Conservation (phyloP, 2,888 invertebrate genomes). For the Ophion slaviceki region DNA sequence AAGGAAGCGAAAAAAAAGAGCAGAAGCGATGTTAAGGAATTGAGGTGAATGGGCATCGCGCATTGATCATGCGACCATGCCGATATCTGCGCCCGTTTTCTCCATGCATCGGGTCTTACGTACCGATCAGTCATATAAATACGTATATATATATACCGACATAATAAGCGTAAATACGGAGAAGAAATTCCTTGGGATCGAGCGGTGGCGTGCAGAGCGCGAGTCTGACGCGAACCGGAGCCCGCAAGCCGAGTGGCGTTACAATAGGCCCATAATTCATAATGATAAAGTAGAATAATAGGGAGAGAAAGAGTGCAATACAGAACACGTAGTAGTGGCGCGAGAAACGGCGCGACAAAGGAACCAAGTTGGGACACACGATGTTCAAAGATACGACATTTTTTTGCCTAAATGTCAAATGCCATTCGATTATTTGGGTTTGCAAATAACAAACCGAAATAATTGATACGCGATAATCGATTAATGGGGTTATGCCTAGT, state of each 20-base stretch:
- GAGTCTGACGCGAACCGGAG: constrained; percentile 55
- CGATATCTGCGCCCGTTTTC: constrained; percentile 6
- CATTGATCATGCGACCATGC: constrained; percentile 15
- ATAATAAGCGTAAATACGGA: constrained; percentile 22
- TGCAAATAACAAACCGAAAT: background rate
- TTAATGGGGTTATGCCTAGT: too few relatives aligned
- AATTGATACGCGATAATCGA: constrained; percentile 1
- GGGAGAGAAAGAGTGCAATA: constrained; percentile 30
- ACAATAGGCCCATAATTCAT: constrained; percentile 62
- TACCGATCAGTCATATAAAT: constrained; percentile 16
- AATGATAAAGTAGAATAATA: constrained; percentile 62
- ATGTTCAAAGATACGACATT: constrained; percentile 1
- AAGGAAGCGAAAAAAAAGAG: constrained; percentile 5
- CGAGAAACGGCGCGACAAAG: constrained; percentile 49
- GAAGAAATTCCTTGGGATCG: constrained; percentile 45
- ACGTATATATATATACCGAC: constrained; percentile 11
- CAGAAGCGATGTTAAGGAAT: background rate
- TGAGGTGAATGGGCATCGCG: constrained; percentile 21
- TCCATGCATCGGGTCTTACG: background rate
- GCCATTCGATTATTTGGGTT: background rate
- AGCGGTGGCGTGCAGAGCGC: constrained; percentile 48
- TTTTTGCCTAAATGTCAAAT: background rate
- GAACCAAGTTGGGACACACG: constrained; percentile 1
- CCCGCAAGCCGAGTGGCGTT: constrained; percentile 49
- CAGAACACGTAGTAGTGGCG: background rate